Conservation (phyloP, 2,113 vertebrate species). For the Actinemys pallida region DNA sequence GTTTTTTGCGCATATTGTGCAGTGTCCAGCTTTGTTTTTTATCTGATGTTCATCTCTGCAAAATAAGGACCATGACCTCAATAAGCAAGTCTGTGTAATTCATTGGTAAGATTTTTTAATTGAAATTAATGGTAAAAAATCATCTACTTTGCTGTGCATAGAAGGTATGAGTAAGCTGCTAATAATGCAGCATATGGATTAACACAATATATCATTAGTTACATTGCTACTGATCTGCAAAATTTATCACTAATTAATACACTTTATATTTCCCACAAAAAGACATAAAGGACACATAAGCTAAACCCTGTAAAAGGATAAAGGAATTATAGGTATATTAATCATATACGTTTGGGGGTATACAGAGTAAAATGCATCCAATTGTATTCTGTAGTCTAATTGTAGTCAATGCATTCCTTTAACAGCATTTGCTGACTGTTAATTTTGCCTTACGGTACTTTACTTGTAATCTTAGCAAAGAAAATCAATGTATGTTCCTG, state of each 20-base stretch:
- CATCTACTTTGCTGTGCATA: not conserved
- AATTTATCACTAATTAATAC: not conserved
- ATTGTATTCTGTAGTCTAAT: constrained; percentile 34
- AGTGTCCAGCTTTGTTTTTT: not conserved
- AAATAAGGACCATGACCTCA: not conserved
- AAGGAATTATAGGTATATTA: not conserved
- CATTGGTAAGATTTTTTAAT: not conserved
- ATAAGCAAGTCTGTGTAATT: not conserved
- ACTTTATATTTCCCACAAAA: not conserved
- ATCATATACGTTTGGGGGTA: constrained; percentile 21
- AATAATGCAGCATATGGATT: not conserved
- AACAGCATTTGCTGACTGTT: constrained; percentile 43
- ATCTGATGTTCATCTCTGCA: not conserved
- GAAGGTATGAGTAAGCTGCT: not conserved
- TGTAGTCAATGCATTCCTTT: constrained; percentile 25
- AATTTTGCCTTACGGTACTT: constrained; percentile 51
- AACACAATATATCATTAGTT: not conserved
- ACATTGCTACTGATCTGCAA: not conserved
- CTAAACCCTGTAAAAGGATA: not conserved
- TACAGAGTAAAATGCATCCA: constrained; percentile 34
- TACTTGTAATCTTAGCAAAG: constrained; percentile 43
- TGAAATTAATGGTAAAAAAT: not conserved
- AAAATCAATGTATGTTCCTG: constrained; percentile 60
- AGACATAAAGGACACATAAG: not conserved
- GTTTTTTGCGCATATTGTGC: not conserved